Evolutionary conservation across 2,888 invertebrate species (phyloP), one percentile per base, ranked within the genome.

Genomic region (Chloroclystis v-ata): DNA sequence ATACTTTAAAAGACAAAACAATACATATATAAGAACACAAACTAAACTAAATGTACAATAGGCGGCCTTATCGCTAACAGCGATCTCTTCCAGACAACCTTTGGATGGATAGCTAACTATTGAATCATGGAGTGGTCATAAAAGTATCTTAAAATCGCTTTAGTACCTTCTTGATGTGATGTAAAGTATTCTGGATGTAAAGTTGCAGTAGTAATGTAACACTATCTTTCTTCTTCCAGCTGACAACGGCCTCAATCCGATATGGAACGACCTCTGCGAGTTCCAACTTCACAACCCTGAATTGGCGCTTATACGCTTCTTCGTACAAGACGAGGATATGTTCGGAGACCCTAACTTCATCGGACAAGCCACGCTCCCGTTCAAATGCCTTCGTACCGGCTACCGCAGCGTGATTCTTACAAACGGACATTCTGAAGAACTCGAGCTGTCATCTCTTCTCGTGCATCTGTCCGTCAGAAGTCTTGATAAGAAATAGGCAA

Each of bases 261-360:
- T 93, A 46, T 98, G 98, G 97, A 94, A 95, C 70, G 96, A 97
- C 69, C 89, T 89, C 7, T 95, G 95, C 78, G 93, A 94, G 64
- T 97, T 97, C 74, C 91, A 92, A 28, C 90, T 98, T 8, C 81
- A 85, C 9, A 96, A 94, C 84, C 96, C 97, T 0, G 90, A 95
- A 43, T 90, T 96, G 68, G 96, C 97, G 0, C 79, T 98, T 37
- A 81, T 97, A 37, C 90, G 97, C 28, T 97, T 98, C 78, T 90
- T 94, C 29, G 95, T 97, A 0, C 94, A 96, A 78, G 97, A 97
- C 78, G 98, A 97, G 77, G 99, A 99, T 73, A 95, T 97, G 89
- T 99, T 99, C 82, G 97, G 97, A 0, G 98, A 98, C 67, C 95
- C 93, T 8, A 97, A 97, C 86, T 97, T 98, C 77, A 94, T 98